Percentiles rank a stretch among this genome's conserved stretches.
Conservation (phyloP, 2,113 vertebrate species). For the Cottus gobio region DNA sequence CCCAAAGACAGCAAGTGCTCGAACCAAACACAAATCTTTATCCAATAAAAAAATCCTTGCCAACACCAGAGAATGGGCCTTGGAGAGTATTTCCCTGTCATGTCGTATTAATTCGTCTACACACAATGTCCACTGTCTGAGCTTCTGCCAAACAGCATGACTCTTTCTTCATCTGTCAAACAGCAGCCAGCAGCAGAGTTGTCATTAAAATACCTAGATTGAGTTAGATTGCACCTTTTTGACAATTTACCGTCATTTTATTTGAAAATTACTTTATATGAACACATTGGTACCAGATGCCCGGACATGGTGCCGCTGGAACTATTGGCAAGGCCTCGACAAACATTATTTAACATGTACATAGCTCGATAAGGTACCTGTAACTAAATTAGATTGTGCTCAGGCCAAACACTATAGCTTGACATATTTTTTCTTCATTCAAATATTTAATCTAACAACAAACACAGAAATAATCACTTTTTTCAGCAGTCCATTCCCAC, state of each 20-base stretch:
- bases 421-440: neutral
- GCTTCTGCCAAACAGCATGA: slow-evolving; percentile 62
- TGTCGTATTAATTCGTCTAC: slow-evolving; percentile 69
- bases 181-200: slow-evolving; percentile 45
- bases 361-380: neutral
- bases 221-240: slow-evolving; percentile 14
- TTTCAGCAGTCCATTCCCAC: slow-evolving; percentile 17
- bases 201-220: slow-evolving; percentile 41
- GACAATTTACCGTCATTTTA: slow-evolving; percentile 11
- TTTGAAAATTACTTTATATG: slow-evolving; percentile 13
- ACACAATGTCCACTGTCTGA: slow-evolving; percentile 58
- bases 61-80: slow-evolving; percentile 47
- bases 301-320: neutral
- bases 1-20: slow-evolving; percentile 37
- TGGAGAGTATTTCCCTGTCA: slow-evolving; percentile 69
- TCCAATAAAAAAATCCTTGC: slow-evolving; percentile 36
- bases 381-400: neutral
- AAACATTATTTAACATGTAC: neutral
- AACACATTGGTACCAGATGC: neutral
- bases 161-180: slow-evolving; percentile 53
- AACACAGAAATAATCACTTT: slow-evolving; percentile 22
- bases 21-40: slow-evolving; percentile 48
- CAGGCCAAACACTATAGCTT: neutral
- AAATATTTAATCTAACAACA: slow-evolving; percentile 16
- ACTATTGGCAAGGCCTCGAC: neutral